Conservation (phyloP, 2,888 invertebrate genomes). For the Cotesia congregata region DNA sequence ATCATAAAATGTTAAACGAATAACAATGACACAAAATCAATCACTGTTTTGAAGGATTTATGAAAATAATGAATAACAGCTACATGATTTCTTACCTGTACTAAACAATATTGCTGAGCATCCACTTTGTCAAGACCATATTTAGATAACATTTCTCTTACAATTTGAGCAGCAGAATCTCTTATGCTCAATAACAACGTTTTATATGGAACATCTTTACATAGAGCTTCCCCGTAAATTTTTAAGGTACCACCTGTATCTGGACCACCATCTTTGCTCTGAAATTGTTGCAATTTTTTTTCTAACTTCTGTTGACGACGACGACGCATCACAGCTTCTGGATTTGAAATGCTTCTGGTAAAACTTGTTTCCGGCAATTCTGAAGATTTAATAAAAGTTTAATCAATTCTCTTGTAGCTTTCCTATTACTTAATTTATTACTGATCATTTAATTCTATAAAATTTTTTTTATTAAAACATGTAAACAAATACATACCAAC, state of each 20-base stretch:
- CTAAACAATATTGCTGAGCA: slow-evolving; percentile 92
- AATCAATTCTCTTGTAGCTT: neutral
- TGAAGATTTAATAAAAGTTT: slow-evolving; percentile 58
- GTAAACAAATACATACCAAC: slow-evolving; percentile 75
- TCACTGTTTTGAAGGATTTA: no score
- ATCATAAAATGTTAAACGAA: no score
- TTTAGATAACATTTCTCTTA: slow-evolving; percentile 96
- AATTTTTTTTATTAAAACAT: neutral
- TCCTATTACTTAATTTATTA: neutral
- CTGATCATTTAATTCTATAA: no score
- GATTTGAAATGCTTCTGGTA: slow-evolving; percentile 98
- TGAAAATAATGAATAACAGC: no score
- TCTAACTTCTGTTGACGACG: slow-evolving; percentile 97
- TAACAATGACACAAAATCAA: no score
- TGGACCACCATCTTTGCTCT: slow-evolving; percentile 94
- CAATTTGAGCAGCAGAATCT: slow-evolving; percentile 93
- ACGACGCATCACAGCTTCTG: slow-evolving; percentile 98
- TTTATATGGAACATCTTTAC: slow-evolving; percentile 98
- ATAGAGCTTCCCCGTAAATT: slow-evolving; percentile 96
- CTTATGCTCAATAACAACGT: slow-evolving; percentile 93
- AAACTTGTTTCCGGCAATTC: slow-evolving; percentile 98
- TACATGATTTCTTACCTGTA: slow-evolving; percentile 80
- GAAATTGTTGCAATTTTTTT: slow-evolving; percentile 94
- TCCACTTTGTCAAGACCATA: slow-evolving; percentile 94
- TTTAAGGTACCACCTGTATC: slow-evolving; percentile 93